Conservation (phyloP, 23 tunicate genomes). For the Botrylloides violaceus region DNA sequence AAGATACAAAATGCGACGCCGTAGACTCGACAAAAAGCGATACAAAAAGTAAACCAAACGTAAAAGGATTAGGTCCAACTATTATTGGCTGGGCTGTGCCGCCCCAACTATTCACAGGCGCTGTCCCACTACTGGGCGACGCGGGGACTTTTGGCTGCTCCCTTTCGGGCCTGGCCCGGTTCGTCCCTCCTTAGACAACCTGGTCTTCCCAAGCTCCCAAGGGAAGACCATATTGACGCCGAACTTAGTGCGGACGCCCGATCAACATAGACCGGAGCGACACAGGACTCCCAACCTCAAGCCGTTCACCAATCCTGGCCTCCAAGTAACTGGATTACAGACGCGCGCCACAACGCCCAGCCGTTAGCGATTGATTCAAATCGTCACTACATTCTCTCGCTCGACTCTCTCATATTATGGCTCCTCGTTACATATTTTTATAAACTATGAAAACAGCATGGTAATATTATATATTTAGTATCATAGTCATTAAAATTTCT, state of each 20-base stretch:
- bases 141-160: slow-evolving; percentile 98
- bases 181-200: slow-evolving; percentile 94
- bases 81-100: slow-evolving; percentile 52
- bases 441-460: too few species aligned
- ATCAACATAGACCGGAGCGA: slow-evolving; percentile 51
- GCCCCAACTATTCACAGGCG: slow-evolving; percentile 68
- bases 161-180: slow-evolving; percentile 98
- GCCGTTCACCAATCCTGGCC: slow-evolving; percentile 24
- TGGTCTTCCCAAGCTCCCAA: slow-evolving; percentile 54
- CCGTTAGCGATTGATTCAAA: not conserved
- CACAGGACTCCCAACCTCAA: slow-evolving; percentile 75
- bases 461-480: too few species aligned
- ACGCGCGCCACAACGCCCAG: slow-evolving; percentile 43
- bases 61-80: slow-evolving; percentile 44
- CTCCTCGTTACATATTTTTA: too few species aligned
- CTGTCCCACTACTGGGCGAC: slow-evolving; percentile 85
- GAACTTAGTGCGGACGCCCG: slow-evolving; percentile 93
- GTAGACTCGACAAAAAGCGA: too few species aligned
- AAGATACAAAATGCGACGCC: too few species aligned
- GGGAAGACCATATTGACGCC: slow-evolving; percentile 78
- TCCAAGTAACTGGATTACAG: slow-evolving; percentile 37
- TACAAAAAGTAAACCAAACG: too few species aligned
- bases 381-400: not conserved
- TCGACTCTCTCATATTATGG: too few species aligned
- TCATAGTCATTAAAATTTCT: too few species aligned